Evolutionary conservation across 2,113 vertebrate genomes (phyloP).

Genomic region (Camelus dromedarius): DNA sequence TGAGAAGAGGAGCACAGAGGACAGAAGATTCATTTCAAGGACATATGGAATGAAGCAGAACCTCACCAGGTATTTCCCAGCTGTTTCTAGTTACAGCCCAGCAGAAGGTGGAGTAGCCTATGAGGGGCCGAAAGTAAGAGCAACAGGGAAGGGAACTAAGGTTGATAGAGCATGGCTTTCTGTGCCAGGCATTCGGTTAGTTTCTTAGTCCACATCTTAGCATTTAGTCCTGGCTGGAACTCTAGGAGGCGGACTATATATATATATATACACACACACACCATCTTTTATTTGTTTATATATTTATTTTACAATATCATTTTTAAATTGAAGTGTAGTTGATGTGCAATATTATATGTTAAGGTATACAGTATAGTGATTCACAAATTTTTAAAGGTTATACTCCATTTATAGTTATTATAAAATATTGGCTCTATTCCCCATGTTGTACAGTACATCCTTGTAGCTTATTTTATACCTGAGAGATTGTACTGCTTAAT

Average conservation of each 20-base stretch:
- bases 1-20: constrained; percentile 53
- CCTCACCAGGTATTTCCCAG: constrained; percentile 72
- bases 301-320: too few species aligned
- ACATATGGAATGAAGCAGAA: constrained; percentile 70
- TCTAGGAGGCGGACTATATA: neutral
- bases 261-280: too few species aligned
- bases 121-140: neutral
- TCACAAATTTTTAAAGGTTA: too few species aligned
- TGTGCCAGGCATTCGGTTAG: neutral
- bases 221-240: neutral
- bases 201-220: neutral
- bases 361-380: too few species aligned
- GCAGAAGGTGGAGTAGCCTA: neutral
- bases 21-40: constrained; percentile 68
- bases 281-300: too few species aligned
- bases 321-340: too few species aligned
- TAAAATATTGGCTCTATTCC: too few species aligned
- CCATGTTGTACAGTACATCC: too few species aligned
- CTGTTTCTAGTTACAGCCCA: constrained; percentile 62
- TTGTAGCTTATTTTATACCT: too few species aligned
- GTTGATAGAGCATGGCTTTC: neutral
- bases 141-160: neutral
- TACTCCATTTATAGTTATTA: too few species aligned
- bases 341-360: too few species aligned
- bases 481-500: too few species aligned